phyloP scores from a whole-genome alignment of 2,113 vertebrate genomes.

The Penelope pileata region DNA sequence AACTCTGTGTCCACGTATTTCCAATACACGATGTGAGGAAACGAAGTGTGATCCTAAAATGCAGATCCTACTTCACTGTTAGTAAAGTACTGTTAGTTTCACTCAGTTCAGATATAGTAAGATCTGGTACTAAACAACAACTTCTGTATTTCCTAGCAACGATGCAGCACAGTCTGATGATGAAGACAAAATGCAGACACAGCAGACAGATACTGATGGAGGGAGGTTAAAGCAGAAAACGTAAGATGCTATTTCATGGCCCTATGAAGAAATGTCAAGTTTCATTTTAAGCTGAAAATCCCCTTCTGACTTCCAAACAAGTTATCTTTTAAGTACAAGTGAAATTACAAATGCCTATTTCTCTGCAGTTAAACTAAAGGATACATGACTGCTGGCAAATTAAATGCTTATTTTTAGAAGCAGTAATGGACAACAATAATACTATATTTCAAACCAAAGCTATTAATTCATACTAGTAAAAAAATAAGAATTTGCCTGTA shows the following conservation, averaged over 20 bases:
- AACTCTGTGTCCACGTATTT: not conserved
- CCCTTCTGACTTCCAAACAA: not conserved
- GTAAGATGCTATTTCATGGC: slow-evolving; percentile 74
- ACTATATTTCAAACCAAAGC: not conserved
- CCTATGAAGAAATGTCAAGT: not conserved
- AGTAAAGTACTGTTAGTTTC: too few relatives aligned
- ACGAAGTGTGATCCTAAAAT: not conserved
- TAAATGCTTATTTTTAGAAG: not conserved
- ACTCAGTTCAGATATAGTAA: not conserved
- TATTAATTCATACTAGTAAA: not conserved
- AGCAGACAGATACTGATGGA: slow-evolving; percentile 89
- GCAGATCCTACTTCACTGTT: not conserved
- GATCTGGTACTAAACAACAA: not conserved
- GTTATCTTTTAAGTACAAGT: not conserved
- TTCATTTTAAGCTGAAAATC: not conserved
- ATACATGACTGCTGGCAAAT: not conserved
- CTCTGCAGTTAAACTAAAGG: not conserved
- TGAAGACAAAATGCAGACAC: slow-evolving; percentile 91
- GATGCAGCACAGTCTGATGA: slow-evolving; percentile 96
- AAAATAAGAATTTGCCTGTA: not conserved
- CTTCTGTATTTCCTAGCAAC: slow-evolving; percentile 78
- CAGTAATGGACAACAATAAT: not conserved
- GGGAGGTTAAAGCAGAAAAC: slow-evolving; percentile 97
- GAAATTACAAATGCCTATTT: not conserved
- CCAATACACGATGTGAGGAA: not conserved